phyloP scores from a whole-genome alignment of 2,888 invertebrate genomes.

The Petrolisthes cinctipes region DNA sequence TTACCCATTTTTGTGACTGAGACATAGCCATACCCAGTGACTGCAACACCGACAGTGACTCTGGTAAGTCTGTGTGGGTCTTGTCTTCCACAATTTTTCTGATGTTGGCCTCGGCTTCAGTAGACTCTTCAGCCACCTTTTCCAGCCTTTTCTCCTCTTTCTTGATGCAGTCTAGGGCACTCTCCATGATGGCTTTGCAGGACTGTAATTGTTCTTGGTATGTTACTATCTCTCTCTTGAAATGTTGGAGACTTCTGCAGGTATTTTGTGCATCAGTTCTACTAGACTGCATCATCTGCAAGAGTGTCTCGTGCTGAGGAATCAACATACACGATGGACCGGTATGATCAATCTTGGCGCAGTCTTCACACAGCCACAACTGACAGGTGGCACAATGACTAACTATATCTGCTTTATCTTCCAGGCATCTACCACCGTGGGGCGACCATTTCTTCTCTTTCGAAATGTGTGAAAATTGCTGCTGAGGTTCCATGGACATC shows the following conservation, averaged over 20 bases:
- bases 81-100: neutral
- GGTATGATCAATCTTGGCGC: conserved; percentile 10
- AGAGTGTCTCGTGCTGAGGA: neutral
- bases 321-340: neutral
- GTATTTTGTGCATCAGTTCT: neutral
- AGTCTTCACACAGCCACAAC: conserved; percentile 11
- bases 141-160: conserved; percentile 3
- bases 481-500: neutral
- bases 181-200: neutral
- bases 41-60: neutral
- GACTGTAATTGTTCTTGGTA: neutral
- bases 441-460: neutral
- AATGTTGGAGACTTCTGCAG: neutral
- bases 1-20: neutral
- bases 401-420: neutral
- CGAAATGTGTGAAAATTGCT: neutral
- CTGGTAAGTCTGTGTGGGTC: neutral
- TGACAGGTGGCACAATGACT: neutral
- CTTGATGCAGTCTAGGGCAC: conserved; percentile 7
- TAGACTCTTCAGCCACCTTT: neutral
- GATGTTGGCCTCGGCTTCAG: neutral
- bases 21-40: neutral
- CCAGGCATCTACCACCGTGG: neutral
- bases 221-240: neutral
- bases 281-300: neutral